Conservation (phyloP, 2,113 vertebrate species). For the mouse (Mus musculus) region GRCm39 chr10:96583501-96584000, state of each 20-base stretch:
- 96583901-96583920: neutral
- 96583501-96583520: conserved; percentile 67
- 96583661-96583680: conserved; percentile 26
- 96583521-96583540: conserved; percentile 26
- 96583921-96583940: neutral
- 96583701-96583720: conserved; percentile 39
- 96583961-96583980: conserved; percentile 17
- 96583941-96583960: neutral
- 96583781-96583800: neutral
- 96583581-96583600: neutral
- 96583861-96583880: neutral
- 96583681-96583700: neutral
- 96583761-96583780: neutral
- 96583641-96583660: neutral
- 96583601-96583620: conserved; percentile 18
- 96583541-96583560: conserved; percentile 12
- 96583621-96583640: neutral
- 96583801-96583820: neutral
- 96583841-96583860: neutral
- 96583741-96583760: conserved; percentile 37
- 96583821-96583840: conserved; percentile 23
- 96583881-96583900: neutral
- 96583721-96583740: conserved; percentile 18
- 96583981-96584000: neutral
- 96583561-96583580: neutral